phyloP scores from a whole-genome alignment of 2,113 vertebrate genomes.

The Menidia beryllina region DNA sequence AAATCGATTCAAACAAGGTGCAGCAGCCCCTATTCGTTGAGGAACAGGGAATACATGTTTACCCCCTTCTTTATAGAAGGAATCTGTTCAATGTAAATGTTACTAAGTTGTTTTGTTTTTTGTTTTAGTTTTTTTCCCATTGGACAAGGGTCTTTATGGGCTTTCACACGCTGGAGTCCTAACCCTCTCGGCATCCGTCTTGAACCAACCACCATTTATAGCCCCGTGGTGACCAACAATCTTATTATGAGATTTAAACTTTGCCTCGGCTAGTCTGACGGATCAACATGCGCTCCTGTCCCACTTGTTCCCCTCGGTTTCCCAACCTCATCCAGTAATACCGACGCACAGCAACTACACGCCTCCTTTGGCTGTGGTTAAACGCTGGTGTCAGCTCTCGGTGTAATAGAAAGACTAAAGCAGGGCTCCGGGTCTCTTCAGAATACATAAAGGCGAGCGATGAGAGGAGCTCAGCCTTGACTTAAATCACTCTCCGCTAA shows the following conservation, averaged over 20 bases:
- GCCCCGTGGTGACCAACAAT: constrained; percentile 80
- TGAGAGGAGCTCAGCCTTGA: constrained; percentile 74
- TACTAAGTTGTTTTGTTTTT: no score
- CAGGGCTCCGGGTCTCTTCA: constrained; percentile 66
- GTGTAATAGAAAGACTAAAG: constrained; percentile 60
- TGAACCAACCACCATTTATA: constrained; percentile 76
- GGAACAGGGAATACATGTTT: constrained; percentile 41
- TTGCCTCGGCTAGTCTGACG: constrained; percentile 76
- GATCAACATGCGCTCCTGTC: constrained; percentile 75
- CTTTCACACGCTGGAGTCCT: constrained; percentile 44
- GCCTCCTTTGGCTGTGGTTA: constrained; percentile 64
- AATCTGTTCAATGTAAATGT: constrained; percentile 16
- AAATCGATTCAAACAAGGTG: constrained; percentile 27
- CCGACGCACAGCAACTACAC: constrained; percentile 16
- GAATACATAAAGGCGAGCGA: constrained; percentile 72
- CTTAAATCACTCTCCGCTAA: constrained; percentile 78
- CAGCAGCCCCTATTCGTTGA: constrained; percentile 22
- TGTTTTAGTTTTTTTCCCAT: constrained; percentile 14
- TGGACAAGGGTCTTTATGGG: background rate
- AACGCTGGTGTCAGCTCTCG: constrained; percentile 77
- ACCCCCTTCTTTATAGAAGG: background rate
- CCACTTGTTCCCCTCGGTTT: constrained; percentile 48
- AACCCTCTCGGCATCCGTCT: constrained; percentile 61
- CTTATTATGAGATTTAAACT: constrained; percentile 85
- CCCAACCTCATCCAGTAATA: constrained; percentile 60